A percentile compares a stretch with the other conserved stretches of the same genome.
Evolutionary conservation across 2,113 vertebrate genomes (phyloP).

Genomic region (Ovibos moschatus): DNA sequence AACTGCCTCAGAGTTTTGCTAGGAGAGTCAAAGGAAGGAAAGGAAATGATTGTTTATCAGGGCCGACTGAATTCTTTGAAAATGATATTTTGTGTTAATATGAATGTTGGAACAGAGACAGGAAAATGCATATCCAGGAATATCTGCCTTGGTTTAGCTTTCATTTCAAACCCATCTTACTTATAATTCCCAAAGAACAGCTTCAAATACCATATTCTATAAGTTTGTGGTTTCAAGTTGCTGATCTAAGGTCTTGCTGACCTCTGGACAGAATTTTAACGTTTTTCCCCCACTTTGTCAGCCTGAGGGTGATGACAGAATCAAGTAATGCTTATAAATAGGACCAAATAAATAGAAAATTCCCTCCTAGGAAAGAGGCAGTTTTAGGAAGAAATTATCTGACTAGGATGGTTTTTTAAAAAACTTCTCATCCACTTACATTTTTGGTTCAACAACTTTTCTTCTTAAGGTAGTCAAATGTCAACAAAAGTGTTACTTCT

Average conservation of each 20-base stretch:
- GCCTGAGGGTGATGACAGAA: constrained; percentile 57
- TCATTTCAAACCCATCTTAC: constrained; percentile 44
- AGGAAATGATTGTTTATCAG: background rate
- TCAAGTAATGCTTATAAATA: constrained; percentile 36
- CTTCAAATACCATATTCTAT: constrained; percentile 59
- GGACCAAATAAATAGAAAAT: background rate
- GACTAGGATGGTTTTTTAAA: background rate
- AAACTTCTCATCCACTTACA: background rate
- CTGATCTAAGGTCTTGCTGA: constrained; percentile 77
- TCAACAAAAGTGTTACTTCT: constrained; percentile 21
- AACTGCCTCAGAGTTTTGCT: constrained; percentile 36
- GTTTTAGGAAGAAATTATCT: constrained; percentile 7
- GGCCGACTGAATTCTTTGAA: background rate
- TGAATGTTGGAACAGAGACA: background rate
- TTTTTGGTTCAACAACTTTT: constrained; percentile 44
- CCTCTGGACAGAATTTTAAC: constrained; percentile 77
- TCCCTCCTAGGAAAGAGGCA: background rate
- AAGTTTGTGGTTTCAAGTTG: constrained; percentile 74
- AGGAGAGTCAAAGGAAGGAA: background rate
- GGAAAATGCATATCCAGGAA: background rate
- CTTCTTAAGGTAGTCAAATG: constrained; percentile 40
- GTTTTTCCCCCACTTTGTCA: constrained; percentile 58
- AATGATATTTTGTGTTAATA: background rate
- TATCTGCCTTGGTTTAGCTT: constrained; percentile 47
- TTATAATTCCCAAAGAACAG: constrained; percentile 74